phyloP scores from a whole-genome alignment of 2,888 invertebrate genomes.

The Onthophagus sagittarius region DNA sequence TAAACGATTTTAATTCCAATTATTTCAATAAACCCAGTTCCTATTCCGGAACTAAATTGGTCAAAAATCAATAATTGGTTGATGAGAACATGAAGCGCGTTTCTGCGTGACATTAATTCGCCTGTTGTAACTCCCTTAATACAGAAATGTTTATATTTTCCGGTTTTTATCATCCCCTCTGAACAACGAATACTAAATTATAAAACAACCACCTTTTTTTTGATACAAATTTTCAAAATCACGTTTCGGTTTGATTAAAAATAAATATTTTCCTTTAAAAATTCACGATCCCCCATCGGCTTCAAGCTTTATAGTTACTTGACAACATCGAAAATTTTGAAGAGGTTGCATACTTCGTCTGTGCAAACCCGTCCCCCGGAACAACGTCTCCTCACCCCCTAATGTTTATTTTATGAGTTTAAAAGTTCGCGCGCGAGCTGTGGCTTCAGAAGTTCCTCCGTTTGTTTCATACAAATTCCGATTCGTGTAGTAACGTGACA shows the following conservation, averaged over 20 bases:
- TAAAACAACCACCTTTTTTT: no score
- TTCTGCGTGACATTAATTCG: neutral
- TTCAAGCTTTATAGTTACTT: no score
- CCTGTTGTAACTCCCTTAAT: neutral
- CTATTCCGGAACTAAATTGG: neutral
- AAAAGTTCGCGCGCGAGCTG: neutral
- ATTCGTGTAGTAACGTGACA: neutral
- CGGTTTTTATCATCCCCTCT: neutral
- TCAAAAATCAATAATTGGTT: neutral
- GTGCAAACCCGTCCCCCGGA: neutral
- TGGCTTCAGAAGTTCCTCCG: neutral
- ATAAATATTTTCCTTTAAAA: neutral
- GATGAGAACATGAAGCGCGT: neutral
- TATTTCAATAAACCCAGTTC: neutral
- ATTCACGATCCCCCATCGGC: no score
- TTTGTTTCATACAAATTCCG: neutral
- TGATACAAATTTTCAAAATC: neutral
- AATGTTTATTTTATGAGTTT: neutral
- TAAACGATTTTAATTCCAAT: neutral
- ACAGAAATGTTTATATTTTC: neutral
- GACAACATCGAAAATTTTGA: no score
- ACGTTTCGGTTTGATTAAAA: neutral
- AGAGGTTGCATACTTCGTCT: neutral
- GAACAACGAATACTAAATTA: neutral
- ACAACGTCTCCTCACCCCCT: neutral